These are phyloP conservation scores for Caenorhabditis auriculariae DNA, from an alignment of 2,888 invertebrate species.

Conservation along the genomic window DNA sequence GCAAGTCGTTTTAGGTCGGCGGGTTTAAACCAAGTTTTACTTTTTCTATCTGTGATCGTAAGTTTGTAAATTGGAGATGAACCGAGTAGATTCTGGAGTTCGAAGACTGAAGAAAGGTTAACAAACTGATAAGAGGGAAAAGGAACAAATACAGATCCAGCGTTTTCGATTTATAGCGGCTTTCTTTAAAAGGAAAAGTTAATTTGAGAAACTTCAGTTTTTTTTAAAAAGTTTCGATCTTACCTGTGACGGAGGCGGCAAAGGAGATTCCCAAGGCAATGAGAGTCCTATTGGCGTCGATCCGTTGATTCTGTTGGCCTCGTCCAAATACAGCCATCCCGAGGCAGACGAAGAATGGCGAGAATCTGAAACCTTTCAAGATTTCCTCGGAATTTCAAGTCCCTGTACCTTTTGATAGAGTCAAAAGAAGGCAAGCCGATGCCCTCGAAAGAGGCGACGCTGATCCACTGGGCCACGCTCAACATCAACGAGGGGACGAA, in stretches of 20 bases:
- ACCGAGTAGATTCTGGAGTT: too few species aligned
- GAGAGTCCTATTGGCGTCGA: slow-evolving; percentile 16
- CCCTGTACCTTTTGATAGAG: slow-evolving; percentile 66
- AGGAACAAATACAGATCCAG: too few species aligned
- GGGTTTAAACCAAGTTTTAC: too few species aligned
- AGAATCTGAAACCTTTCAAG: slow-evolving; percentile 41
- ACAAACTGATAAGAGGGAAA: too few species aligned
- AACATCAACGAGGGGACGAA: slow-evolving; percentile 66
- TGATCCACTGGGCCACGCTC: slow-evolving; percentile 66
- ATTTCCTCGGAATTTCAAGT: neutral
- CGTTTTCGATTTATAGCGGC: too few species aligned
- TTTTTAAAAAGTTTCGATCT: too few species aligned
- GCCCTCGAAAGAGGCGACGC: slow-evolving; percentile 67
- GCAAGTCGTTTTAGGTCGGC: too few species aligned
- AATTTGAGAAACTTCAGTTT: too few species aligned
- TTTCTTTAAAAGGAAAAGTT: too few species aligned
- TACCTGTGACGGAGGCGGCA: slow-evolving; percentile 44
- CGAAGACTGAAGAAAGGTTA: too few species aligned
- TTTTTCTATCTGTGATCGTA: too few species aligned
- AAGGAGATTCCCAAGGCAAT: slow-evolving; percentile 32
- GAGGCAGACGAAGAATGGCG: slow-evolving; percentile 30
- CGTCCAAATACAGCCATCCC: slow-evolving; percentile 16
- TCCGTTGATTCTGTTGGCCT: slow-evolving; percentile 13
- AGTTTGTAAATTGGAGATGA: too few species aligned
- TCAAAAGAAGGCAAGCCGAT: slow-evolving; percentile 70